phyloP scores from a whole-genome alignment of 2,797 vertebrate species.

The Syncerus caffer region DNA sequence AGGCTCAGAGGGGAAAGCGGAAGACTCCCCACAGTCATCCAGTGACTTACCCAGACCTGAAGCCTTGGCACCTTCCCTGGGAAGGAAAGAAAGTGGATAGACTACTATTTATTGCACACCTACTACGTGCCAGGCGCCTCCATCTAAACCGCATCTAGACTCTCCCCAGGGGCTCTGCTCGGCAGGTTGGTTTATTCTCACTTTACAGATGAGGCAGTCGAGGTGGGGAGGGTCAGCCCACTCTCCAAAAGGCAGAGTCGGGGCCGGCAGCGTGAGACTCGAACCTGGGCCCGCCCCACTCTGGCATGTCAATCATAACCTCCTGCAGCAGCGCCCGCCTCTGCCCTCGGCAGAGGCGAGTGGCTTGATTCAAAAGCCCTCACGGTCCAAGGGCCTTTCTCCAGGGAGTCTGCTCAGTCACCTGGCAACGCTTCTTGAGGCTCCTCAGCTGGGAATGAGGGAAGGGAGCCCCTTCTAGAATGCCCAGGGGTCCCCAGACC shows the following conservation, averaged over 20 bases:
- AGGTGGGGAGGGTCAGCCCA: background rate
- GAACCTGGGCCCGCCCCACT: too few relatives aligned
- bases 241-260: background rate
- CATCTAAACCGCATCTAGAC: accelerated
- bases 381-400: background rate
- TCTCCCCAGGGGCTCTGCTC: background rate
- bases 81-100: background rate
- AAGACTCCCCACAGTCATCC: too few relatives aligned
- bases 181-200: background rate
- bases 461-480: background rate
- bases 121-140: background rate
- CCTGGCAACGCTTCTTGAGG: background rate
- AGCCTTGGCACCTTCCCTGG: background rate
- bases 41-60: background rate
- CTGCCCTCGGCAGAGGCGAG: background rate
- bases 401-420: background rate
- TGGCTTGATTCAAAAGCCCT: accelerated
- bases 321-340: background rate
- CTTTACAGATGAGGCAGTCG: background rate
- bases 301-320: background rate
- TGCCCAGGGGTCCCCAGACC: background rate
- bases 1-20: background rate
- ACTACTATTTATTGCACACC: background rate
- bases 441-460: background rate
- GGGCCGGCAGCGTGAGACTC: too few relatives aligned